phyloP scores from a whole-genome alignment of 2,888 invertebrate species.

The Yponomeuta malinellus region DNA sequence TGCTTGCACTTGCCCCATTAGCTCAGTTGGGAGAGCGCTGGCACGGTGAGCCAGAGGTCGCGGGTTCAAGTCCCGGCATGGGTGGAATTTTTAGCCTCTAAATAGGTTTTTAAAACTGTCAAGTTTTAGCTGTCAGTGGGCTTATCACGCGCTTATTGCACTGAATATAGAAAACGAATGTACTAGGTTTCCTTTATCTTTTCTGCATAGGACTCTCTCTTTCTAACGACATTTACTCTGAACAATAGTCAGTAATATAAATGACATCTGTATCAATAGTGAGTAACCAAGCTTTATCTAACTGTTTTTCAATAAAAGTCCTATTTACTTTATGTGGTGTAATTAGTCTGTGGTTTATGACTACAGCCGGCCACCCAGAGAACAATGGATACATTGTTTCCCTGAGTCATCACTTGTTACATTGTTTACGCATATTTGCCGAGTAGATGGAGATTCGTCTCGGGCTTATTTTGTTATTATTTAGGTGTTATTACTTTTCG shows the following conservation, averaged over 20 bases:
- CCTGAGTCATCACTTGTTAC: background rate
- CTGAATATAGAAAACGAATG: too few relatives aligned
- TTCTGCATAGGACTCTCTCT: too few relatives aligned
- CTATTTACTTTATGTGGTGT: conserved; percentile 8
- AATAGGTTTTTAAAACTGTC: too few relatives aligned
- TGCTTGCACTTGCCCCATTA: too few relatives aligned
- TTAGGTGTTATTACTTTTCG: too few relatives aligned
- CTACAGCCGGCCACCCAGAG: conserved; percentile 6
- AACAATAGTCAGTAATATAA: background rate
- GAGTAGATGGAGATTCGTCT: background rate
- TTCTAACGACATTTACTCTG: background rate
- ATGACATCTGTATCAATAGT: background rate
- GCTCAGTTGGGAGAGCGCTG: too few relatives aligned
- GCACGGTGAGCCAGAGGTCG: too few relatives aligned
- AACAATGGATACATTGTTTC: conserved; percentile 1
- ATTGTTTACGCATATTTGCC: conserved; percentile 3
- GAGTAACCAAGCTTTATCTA: conserved; percentile 5
- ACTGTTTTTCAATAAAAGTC: conserved; percentile 11
- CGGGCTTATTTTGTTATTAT: background rate
- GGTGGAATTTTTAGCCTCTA: too few relatives aligned
- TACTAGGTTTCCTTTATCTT: too few relatives aligned
- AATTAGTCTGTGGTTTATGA: conserved; percentile 10
- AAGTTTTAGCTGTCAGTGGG: too few relatives aligned
- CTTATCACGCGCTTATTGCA: too few relatives aligned
- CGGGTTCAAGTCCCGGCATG: too few relatives aligned